These are phyloP conservation scores for Polydrusus cervinus DNA, from an alignment of 2,888 invertebrate species.

Conservation along the genomic window DNA sequence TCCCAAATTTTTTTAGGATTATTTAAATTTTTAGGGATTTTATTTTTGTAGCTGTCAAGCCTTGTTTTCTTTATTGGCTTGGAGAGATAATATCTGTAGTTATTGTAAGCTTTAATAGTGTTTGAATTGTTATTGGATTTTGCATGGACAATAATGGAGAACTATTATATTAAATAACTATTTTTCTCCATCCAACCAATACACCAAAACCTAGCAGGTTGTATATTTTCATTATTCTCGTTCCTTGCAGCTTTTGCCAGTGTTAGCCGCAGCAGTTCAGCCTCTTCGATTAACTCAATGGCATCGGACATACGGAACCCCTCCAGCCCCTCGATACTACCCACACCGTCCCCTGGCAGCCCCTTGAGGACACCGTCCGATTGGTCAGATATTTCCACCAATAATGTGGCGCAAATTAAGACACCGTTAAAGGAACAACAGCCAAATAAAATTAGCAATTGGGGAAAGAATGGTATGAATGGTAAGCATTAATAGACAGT, in stretches of 20 bases:
- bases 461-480: constrained; percentile 63
- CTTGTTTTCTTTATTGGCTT: no score
- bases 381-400: constrained; percentile 73
- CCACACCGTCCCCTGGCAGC: constrained; percentile 68
- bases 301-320: constrained; percentile 71
- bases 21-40: no score
- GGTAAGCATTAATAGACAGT: constrained; percentile 51
- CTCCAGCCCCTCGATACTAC: constrained; percentile 63
- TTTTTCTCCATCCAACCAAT: no score
- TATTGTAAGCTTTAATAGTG: no score
- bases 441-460: constrained; percentile 65
- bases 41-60: no score
- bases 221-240: background rate
- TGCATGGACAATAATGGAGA: no score
- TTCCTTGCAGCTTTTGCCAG: constrained; percentile 63
- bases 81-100: no score
- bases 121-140: no score
- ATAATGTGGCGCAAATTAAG: constrained; percentile 69
- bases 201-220: no score
- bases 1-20: no score
- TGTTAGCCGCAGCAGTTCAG: constrained; percentile 79
- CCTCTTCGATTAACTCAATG: constrained; percentile 76
- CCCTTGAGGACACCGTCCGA: constrained; percentile 74
- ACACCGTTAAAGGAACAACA: constrained; percentile 73
- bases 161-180: no score